phyloP scores from a whole-genome alignment of 2,888 invertebrate genomes.

The Cotesia congregata region DNA sequence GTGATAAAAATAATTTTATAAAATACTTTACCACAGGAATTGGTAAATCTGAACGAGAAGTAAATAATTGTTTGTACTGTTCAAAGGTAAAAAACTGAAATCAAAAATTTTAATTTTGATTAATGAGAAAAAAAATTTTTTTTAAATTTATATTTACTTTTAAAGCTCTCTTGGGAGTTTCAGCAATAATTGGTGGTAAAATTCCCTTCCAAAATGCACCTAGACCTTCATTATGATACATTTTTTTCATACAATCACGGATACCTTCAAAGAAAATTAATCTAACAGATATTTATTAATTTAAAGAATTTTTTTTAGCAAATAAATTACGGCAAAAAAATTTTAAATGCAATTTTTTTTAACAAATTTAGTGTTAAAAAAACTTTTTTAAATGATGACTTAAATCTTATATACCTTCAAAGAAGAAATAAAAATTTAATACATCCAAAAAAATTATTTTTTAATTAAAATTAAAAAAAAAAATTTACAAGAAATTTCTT shows the following conservation, averaged over 20 bases:
- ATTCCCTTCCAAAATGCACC: conserved; percentile 94
- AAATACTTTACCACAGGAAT: conserved; percentile 79
- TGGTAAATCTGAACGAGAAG: conserved; percentile 82
- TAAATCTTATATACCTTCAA: conserved; percentile 73
- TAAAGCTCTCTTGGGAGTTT: conserved; percentile 94
- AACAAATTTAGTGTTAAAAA: too few species aligned
- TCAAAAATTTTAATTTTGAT: conserved; percentile 14
- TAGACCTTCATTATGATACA: conserved; percentile 88
- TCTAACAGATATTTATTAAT: background rate
- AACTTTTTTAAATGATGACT: too few species aligned
- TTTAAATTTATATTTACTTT: conserved; percentile 72
- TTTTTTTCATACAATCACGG: conserved; percentile 89
- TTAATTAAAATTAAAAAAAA: background rate
- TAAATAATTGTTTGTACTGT: conserved; percentile 89
- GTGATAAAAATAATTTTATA: background rate
- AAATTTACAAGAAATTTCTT: background rate
- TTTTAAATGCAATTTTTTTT: too few species aligned
- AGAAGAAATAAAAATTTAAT: background rate
- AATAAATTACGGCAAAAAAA: too few species aligned
- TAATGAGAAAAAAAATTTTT: background rate
- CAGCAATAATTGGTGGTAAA: conserved; percentile 91
- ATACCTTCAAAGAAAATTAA: conserved; percentile 78
- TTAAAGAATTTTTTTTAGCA: background rate
- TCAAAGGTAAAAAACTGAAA: conserved; percentile 90
- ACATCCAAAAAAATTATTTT: background rate